Evolutionary conservation across 2,797 vertebrate species (phyloP).

Genomic region (Lerista edwardsae): DNA sequence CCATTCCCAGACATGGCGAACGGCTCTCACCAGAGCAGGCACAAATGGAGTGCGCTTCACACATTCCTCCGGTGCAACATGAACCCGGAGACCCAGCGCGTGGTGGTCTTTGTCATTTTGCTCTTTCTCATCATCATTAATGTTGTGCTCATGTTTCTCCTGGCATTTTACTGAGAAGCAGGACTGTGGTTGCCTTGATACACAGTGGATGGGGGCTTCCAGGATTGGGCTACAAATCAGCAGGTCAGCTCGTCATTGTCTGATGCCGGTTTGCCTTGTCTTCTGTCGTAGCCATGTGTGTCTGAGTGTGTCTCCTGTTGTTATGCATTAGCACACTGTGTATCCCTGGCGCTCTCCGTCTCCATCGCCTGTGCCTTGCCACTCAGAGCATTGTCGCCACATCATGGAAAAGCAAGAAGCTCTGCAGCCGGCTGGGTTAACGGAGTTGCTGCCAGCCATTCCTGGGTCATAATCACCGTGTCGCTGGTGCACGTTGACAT

Average conservation of each 20-base stretch:
- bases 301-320: slow-evolving; percentile 50
- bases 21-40: slow-evolving; percentile 80
- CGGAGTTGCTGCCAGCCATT: neutral
- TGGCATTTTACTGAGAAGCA: slow-evolving; percentile 89
- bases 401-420: slow-evolving; percentile 36
- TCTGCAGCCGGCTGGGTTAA: slow-evolving; percentile 24
- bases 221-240: slow-evolving; percentile 61
- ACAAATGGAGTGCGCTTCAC: slow-evolving; percentile 80
- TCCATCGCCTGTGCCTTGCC: slow-evolving; percentile 58
- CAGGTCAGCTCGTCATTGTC: slow-evolving; percentile 75
- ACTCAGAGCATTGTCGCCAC: slow-evolving; percentile 41
- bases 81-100: slow-evolving; percentile 91
- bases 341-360: slow-evolving; percentile 45
- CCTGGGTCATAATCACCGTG: neutral
- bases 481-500: neutral
- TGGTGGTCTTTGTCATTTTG: slow-evolving; percentile 95
- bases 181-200: slow-evolving; percentile 41
- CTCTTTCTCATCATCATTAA: slow-evolving; percentile 96
- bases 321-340: slow-evolving; percentile 34
- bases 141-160: slow-evolving; percentile 94
- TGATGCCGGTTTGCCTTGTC: slow-evolving; percentile 66
- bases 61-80: slow-evolving; percentile 93
- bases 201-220: slow-evolving; percentile 70
- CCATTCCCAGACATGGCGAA: slow-evolving; percentile 76
- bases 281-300: slow-evolving; percentile 67